Base-by-base conservation (phyloP, 2,797 vertebrate species). In the Sebastes taczanowskii region DNA sequence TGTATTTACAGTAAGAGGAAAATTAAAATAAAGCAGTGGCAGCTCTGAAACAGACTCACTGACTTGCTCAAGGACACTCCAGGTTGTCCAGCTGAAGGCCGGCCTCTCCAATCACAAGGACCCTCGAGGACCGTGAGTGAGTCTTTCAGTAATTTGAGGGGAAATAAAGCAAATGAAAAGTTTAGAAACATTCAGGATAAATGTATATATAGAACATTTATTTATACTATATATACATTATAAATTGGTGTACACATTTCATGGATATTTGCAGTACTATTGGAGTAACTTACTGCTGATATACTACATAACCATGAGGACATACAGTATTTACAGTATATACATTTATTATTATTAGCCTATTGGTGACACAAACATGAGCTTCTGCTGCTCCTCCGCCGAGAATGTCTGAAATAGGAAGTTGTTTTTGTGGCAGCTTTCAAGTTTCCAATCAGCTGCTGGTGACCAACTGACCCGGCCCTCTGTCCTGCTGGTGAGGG, bases 401-500 rank as follows among this genome's bases (percentile, higher is more conserved):
- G 62, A 78, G 65, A 81, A 80, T 78, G 59, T 71, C 83, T 85
- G 86, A 90, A 89, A 82, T 68, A 81, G 75, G 78, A 82, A 66
- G 66, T 68, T 23, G 65, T 84, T 83, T 85, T 87, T 87, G 64
- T 83, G 62, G 71, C 42, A 80, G 81, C 85, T 82, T 90, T 84
- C 60, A 80, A 30, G 69, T 81, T 89, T 78, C 81, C 74, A 77
- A 56, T 89, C 74, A 89, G 88, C 84, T 88, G 79, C 85, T 60
- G 35, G 58, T 49, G 73, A 49, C 63, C 78, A 75, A 27, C 71
- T 87, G 78, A 75, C 80, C 61, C 32, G 5, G 22, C 73, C 63
- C 49, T 34, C 2, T 64, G 53, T 16, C 68, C 77, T 49, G 16
- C 62, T 38, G 71, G 13, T 61, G 66, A 71, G 71, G 55, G 22